A percentile compares a stretch with the other conserved stretches of the same genome.
phyloP scores from a whole-genome alignment of 2,797 vertebrate species.

The Micrastur ruficollis region DNA sequence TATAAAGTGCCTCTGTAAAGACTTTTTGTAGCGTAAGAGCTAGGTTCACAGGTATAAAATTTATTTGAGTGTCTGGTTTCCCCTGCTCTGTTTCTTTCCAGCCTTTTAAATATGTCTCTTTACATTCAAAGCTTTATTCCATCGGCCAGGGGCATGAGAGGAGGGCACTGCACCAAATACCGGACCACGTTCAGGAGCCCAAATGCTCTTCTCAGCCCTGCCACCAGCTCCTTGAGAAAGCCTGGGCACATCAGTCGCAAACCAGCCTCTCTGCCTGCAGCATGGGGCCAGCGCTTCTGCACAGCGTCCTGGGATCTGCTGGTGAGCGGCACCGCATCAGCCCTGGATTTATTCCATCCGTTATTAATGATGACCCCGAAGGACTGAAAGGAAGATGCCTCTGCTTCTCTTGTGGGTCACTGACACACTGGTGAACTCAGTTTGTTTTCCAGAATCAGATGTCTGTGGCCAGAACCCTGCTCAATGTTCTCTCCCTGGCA shows the following conservation, averaged over 20 bases:
- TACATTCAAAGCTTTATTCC: not conserved
- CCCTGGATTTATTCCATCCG: not conserved
- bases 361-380: conserved; percentile 8
- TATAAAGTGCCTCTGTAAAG: not conserved
- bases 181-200: accelerated
- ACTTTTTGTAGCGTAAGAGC: not conserved
- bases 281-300: not conserved
- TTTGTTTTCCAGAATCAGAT: conserved; percentile 53
- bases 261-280: not conserved
- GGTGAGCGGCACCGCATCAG: not conserved
- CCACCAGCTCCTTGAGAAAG: not conserved
- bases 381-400: conserved; percentile 38
- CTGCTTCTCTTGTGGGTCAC: conserved; percentile 3
- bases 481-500: not conserved
- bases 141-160: not conserved
- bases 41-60: not conserved
- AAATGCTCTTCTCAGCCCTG: not conserved
- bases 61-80: not conserved
- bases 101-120: not conserved
- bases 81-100: not conserved
- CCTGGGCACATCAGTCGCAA: not conserved
- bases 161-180: accelerated
- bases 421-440: conserved; percentile 30
- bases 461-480: not conserved
- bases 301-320: not conserved